Evolutionary conservation across 2,113 vertebrate species (phyloP).

Genomic region (Cynopterus brachyotis): DNA sequence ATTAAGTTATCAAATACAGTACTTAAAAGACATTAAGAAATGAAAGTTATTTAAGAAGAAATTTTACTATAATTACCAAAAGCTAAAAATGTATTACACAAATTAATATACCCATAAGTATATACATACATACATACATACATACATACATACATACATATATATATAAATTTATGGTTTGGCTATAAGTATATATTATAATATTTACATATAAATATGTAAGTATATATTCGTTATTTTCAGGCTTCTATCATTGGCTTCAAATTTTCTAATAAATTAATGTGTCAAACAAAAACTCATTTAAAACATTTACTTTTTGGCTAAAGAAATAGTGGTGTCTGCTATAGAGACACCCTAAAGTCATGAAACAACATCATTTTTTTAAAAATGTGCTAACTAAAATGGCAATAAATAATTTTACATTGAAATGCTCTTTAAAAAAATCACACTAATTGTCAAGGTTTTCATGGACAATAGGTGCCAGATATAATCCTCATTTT

Average conservation of each 20-base stretch:
- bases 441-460: neutral
- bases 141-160: too few relatives aligned
- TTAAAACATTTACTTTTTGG: slow-evolving; percentile 5
- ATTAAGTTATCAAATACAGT: neutral
- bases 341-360: neutral
- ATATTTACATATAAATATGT: neutral
- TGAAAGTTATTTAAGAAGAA: neutral
- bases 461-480: neutral
- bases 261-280: neutral
- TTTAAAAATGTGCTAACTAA: neutral
- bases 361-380: neutral
- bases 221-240: neutral
- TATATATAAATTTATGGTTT: neutral
- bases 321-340: neutral
- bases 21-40: neutral
- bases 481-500: neutral
- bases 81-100: neutral
- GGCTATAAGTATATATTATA: neutral
- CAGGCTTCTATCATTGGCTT: neutral
- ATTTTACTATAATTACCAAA: neutral
- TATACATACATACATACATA: too few relatives aligned
- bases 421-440: neutral
- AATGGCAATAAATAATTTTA: neutral
- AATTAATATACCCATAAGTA: neutral
- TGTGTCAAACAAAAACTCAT: neutral